Percentiles rank a stretch among this genome's conserved stretches.
These are phyloP conservation scores for Mythimna loreyi DNA, from an alignment of 2,888 invertebrate species.

Conservation along the genomic window DNA sequence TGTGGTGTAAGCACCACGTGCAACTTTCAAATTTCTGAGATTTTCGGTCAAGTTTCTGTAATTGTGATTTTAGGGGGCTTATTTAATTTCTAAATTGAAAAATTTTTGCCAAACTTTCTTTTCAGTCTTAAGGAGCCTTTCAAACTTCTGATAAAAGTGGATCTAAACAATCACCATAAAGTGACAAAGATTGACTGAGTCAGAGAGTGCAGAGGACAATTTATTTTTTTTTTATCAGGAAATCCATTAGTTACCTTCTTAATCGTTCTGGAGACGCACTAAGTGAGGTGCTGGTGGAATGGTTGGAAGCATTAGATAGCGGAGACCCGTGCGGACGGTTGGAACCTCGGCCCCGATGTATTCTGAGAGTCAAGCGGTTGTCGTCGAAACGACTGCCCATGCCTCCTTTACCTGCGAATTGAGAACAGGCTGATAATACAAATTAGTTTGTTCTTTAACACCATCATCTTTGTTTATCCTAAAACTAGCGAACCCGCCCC, in stretches of 20 bases:
- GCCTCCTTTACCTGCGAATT: slow-evolving; percentile 91
- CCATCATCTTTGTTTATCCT: slow-evolving; percentile 9
- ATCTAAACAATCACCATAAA: no score
- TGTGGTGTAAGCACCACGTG: no score
- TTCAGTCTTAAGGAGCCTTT: no score
- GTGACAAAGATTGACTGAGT: no score
- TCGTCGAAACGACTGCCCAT: slow-evolving; percentile 96
- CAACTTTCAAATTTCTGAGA: no score
- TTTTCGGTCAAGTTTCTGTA: no score
- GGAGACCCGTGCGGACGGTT: slow-evolving; percentile 94
- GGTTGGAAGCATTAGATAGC: slow-evolving; percentile 93
- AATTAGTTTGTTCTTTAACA: slow-evolving; percentile 45
- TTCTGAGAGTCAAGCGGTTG: slow-evolving; percentile 97
- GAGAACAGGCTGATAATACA: slow-evolving; percentile 50
- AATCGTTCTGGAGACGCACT: slow-evolving; percentile 92
- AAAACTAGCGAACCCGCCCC: no score
- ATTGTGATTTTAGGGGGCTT: neutral
- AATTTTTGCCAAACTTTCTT: no score
- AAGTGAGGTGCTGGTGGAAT: slow-evolving; percentile 92
- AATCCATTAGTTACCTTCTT: slow-evolving; percentile 75
- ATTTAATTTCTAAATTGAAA: neutral
- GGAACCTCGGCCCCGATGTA: slow-evolving; percentile 96
- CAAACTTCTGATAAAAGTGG: no score
- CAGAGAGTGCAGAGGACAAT: no score
- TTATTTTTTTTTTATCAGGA: neutral